Conservation (phyloP, 2,113 vertebrate genomes). For the Anarhynchus alexandrinus region DNA sequence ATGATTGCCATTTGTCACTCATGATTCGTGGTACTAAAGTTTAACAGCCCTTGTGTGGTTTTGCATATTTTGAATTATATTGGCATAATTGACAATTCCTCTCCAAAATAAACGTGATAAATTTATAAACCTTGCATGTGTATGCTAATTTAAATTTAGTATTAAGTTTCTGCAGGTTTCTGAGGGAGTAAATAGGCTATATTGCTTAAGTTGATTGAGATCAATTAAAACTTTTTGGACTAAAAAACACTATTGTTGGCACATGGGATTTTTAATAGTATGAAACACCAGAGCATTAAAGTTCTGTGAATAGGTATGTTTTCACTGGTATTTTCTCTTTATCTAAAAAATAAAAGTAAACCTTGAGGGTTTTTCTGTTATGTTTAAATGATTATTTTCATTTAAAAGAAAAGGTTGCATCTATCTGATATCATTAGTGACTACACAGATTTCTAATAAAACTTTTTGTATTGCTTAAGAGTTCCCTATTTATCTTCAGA, state of each 20-base stretch:
- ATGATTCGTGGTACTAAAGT: slow-evolving; percentile 39
- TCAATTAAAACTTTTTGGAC: neutral
- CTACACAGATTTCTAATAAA: neutral
- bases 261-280: neutral
- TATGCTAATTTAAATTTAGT: slow-evolving; percentile 50
- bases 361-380: neutral
- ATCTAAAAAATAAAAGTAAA: neutral
- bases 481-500: neutral
- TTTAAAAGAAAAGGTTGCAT: neutral
- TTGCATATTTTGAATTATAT: slow-evolving; percentile 55
- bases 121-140: slow-evolving; percentile 41
- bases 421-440: neutral
- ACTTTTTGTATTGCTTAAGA: neutral
- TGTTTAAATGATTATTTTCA: neutral
- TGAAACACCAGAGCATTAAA: neutral
- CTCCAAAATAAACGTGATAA: slow-evolving; percentile 55
- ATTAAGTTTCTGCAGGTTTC: slow-evolving; percentile 28
- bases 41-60: slow-evolving; percentile 37
- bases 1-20: slow-evolving; percentile 31
- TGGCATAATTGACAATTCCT: slow-evolving; percentile 56
- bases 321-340: neutral
- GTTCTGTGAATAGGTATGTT: neutral
- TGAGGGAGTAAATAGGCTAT: slow-evolving; percentile 5
- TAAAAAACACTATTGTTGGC: neutral
- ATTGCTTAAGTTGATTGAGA: slow-evolving; percentile 40